Percentiles rank a stretch among this genome's conserved stretches.
These are phyloP conservation scores for Melitaea cinxia DNA, from an alignment of 1,140 invertebrate genomes.

Conservation along the genomic window DNA sequence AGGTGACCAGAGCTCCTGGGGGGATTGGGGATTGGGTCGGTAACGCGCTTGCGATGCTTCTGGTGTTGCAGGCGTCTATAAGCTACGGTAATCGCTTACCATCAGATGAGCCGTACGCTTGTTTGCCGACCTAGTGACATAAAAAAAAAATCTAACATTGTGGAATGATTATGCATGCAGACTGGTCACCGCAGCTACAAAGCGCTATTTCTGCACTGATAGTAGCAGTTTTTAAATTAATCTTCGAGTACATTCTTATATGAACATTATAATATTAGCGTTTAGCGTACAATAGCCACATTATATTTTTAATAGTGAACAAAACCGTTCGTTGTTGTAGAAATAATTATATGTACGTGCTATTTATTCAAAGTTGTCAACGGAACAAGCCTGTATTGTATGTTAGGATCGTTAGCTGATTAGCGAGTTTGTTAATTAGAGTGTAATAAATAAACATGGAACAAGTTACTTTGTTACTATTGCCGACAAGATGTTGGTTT, in stretches of 20 bases:
- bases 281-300: neutral
- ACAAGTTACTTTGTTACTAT: conserved; percentile 24
- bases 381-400: neutral
- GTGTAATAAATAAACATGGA: conserved; percentile 1
- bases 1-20: too few relatives aligned
- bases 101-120: too few relatives aligned
- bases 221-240: neutral
- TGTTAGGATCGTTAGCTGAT: conserved; percentile 7
- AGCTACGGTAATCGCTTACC: too few relatives aligned
- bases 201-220: neutral
- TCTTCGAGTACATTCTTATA: neutral
- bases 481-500: conserved; percentile 9
- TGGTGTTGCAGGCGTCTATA: too few relatives aligned
- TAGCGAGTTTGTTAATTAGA: conserved; percentile 21
- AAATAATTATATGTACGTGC: neutral
- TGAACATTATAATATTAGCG: neutral
- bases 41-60: too few relatives aligned
- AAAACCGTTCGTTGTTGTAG: neutral
- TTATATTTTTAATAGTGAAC: conserved; percentile 2
- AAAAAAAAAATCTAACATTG: too few relatives aligned
- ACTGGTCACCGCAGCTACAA: too few relatives aligned
- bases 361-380: conserved; percentile 4
- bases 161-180: too few relatives aligned
- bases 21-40: too few relatives aligned
- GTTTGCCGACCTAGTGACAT: too few relatives aligned